Base-by-base conservation (phyloP, 2,888 invertebrate genomes). In the Macroteleia sp. region DNA sequence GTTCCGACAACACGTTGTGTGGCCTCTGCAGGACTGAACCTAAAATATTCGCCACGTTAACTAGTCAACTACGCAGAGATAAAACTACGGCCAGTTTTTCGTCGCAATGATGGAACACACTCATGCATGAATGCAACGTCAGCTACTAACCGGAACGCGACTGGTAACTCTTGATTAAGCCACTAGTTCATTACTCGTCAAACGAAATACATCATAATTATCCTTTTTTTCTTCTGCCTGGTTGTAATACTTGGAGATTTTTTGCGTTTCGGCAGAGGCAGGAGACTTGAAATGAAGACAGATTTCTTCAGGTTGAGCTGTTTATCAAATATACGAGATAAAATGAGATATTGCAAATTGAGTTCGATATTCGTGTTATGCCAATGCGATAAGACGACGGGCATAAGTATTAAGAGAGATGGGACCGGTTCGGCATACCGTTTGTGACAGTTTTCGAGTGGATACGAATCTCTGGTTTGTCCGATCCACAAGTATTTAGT, bases 71-170 rank as follows among this genome's bases (percentile, higher is more conserved):
- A 39, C 20, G 30, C 76, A 78, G 79, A 57, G 73, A 81, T 82
- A 84, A 82, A 85, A 82, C 82, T 83, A 75, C 64, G 77, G 44
- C 78, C 42, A 62, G 81, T 86, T 85, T 86, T 86, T 85, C 81
- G 79, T 44, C 28, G 30, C 69, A 61, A 77, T 36, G 74, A 79
- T 19, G 57, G 69, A 61, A 77, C 39, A 79, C 77, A 82, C 87
- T 87, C 86, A 87, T 87, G 85, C 86, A 88, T 88, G 88, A 88
- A 87, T 88, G 88, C 88, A 88, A 87, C 88, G 86, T 87, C 87
- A 87, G 86, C 86, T 85, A 87, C 85, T 82, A 83, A 86, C 80
- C 81, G 61, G 46, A 66, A 62, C 28, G 14, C 14, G 20, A 19
- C 32, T 10, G 80, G 80, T 80, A 86, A 86, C 85, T 88, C 86